Conservation (phyloP, 1,140 invertebrate species). For the Littorina saxatilis region DNA sequence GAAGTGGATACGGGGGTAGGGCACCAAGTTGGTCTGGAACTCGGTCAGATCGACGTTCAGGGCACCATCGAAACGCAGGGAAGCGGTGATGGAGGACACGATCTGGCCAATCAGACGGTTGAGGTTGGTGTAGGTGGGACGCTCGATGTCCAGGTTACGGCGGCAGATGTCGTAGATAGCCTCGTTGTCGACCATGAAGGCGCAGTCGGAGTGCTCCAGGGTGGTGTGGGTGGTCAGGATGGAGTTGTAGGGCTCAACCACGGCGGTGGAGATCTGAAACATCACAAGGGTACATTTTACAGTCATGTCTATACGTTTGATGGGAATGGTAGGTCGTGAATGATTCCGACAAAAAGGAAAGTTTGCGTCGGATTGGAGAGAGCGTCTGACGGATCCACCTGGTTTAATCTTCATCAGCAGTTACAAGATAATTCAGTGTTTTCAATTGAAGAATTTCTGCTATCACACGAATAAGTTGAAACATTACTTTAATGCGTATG, state of each 20-base stretch:
- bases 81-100: constrained; percentile 79
- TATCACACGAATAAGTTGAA: too few relatives aligned
- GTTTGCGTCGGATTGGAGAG: not conserved
- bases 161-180: constrained; percentile 94
- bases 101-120: constrained; percentile 73
- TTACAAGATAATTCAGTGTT: not conserved
- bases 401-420: constrained; percentile 19
- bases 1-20: constrained; percentile 63
- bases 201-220: constrained; percentile 75
- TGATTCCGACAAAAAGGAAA: not conserved
- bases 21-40: constrained; percentile 82
- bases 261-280: constrained; percentile 77
- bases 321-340: not conserved
- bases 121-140: constrained; percentile 78
- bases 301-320: not conserved
- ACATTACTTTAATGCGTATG: too few relatives aligned
- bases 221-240: constrained; percentile 75
- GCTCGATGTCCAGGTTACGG: constrained; percentile 89
- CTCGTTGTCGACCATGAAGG: constrained; percentile 86
- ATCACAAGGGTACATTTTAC: not conserved
- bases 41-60: constrained; percentile 85
- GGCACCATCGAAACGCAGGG: constrained; percentile 84
- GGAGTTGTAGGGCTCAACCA: constrained; percentile 75
- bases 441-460: not conserved
- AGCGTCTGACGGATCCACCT: not conserved